These are phyloP conservation scores for Ceratoteleas bidentatus DNA, from an alignment of 1,140 invertebrate genomes.

Conservation along the genomic window DNA sequence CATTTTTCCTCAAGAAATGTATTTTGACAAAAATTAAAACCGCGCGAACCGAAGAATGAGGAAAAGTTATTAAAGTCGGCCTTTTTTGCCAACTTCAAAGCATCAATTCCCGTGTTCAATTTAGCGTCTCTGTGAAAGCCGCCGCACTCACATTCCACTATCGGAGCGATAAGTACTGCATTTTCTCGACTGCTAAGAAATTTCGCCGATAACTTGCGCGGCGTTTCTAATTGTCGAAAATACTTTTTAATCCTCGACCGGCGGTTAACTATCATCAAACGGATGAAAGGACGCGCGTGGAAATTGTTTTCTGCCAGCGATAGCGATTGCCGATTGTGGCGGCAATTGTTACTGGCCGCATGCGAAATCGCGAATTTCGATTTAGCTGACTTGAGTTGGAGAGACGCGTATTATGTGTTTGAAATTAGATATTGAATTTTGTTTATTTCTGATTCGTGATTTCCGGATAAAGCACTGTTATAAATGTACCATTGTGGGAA, in stretches of 20 bases:
- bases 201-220: conserved; percentile 58
- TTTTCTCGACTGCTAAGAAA: conserved; percentile 68
- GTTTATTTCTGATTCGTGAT: no score
- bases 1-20: conserved; percentile 25
- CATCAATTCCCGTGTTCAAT: conserved; percentile 79
- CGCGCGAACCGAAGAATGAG: conserved; percentile 35
- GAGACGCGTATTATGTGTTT: no score
- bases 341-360: no score
- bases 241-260: conserved; percentile 21
- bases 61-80: conserved; percentile 74
- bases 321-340: no score
- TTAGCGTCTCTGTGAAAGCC: conserved; percentile 70
- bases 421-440: no score
- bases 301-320: conserved; percentile 12
- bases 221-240: conserved; percentile 39
- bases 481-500: no score
- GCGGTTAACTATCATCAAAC: conserved; percentile 19
- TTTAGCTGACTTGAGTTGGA: no score
- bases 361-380: no score
- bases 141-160: conserved; percentile 46
- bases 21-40: conserved; percentile 64
- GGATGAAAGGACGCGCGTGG: conserved; percentile 10
- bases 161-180: conserved; percentile 55
- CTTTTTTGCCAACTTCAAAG: conserved; percentile 76
- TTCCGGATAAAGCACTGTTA: no score